Base-by-base conservation (phyloP, 1,140 invertebrate species). In the Sinonovacula constricta region DNA sequence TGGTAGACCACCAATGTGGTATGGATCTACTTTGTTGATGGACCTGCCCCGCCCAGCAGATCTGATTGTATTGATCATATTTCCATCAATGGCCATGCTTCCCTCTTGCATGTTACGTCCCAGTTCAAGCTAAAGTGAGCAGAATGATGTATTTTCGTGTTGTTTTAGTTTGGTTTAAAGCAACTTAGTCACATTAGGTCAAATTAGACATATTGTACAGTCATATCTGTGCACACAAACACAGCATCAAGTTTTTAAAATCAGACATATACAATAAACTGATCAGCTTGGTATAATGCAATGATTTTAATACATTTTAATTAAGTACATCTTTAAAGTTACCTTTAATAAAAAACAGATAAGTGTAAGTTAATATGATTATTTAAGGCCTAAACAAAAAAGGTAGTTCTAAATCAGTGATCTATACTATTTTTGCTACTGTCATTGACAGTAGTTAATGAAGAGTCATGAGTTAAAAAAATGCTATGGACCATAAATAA, bases 1-100 rank as follows among this genome's bases (percentile, higher is more conserved):
- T 54, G 88, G 82, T 7, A 95, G 76, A 3, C 96, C 97, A 28
- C 97, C 97, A 31, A 98, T 91, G 86, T 94, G 98, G 85, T 95
- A 94, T 0, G 96, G 96, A 24, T 93, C 89, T 71, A 91, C 90
- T 0, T 95, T 89, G 69, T 95, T 93, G 0, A 96, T 92, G 0
- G 92, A 92, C 1, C 91, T 92, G 0, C 92, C 91, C 10, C 85
- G 79, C 75, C 94, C 94, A 15, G 87, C 67, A 0, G 94, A 93
- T 57, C 91, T 91, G 3, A 93, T 93, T 7, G 92, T 91, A 0
- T 91, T 91, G 0, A 93, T 86, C 39, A 92, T 86, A 28, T 93
- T 92, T 0, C 93, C 92, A 87, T 97, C 96, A 1, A 96, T 92
- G 1, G 91, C 91, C n/a, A 97, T 88, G 75, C 93, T 93, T 0